These are phyloP conservation scores for Acrobasis consociella DNA, from an alignment of 2,888 invertebrate species.

Conservation along the genomic window DNA sequence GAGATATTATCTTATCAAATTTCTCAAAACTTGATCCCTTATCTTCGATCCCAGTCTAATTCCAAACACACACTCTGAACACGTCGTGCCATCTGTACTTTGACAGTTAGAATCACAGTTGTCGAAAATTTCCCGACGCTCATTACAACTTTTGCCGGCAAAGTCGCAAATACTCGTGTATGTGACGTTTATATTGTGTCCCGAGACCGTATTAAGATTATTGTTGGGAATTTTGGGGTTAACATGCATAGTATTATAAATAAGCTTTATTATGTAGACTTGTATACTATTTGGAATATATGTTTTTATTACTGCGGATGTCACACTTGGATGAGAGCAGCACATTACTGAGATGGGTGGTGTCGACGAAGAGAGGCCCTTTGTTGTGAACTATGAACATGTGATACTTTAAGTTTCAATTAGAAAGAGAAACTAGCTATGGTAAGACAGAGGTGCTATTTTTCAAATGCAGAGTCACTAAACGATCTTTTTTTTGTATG, in stretches of 20 bases:
- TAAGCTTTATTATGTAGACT: too few relatives aligned
- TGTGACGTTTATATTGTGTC: slow-evolving; percentile 7
- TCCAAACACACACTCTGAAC: slow-evolving; percentile 1
- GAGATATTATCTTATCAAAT: neutral
- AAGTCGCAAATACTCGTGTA: neutral
- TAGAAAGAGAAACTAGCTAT: too few relatives aligned
- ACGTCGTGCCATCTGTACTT: slow-evolving; percentile 35
- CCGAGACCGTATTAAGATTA: neutral
- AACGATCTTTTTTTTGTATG: too few relatives aligned
- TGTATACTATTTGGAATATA: too few relatives aligned
- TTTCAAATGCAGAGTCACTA: too few relatives aligned
- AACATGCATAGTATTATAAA: neutral
- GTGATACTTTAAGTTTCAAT: too few relatives aligned
- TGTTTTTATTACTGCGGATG: too few relatives aligned
- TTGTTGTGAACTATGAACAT: too few relatives aligned
- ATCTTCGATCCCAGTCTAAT: neutral
- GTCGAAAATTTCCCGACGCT: neutral
- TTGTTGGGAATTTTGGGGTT: neutral
- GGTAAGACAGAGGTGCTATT: too few relatives aligned
- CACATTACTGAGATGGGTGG: too few relatives aligned
- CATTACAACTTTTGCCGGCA: neutral
- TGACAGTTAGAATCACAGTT: slow-evolving; percentile 34
- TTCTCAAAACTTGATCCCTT: neutral
- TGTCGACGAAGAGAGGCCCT: too few relatives aligned
- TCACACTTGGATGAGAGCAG: too few relatives aligned